Base-by-base conservation (phyloP, 92 coral and sea anemone species). In the Metridium senile region DNA sequence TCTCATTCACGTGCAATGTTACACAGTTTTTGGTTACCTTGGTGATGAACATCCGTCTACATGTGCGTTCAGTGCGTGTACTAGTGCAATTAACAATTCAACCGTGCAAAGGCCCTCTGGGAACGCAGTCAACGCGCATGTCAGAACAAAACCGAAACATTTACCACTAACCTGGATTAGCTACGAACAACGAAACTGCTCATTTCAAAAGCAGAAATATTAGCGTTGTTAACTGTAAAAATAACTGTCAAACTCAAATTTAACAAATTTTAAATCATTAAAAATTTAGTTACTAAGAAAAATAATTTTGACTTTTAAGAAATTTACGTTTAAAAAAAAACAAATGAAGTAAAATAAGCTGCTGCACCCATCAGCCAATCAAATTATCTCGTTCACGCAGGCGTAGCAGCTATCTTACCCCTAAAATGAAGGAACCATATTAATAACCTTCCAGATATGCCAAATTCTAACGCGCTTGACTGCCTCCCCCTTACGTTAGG, bases 351-450 rank as follows among this genome's bases (percentile, higher is more conserved):
- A 70, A 70, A 70, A 70, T 70, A 49, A 70, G 45, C 74, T 70
- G 74, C 74, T 70, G 33, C 74, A 70, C 74, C 74, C 21, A 10
- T 73, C 78, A 57, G 68, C 78, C 78, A 73, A 58, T 73, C 67
- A 57, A 28, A 54, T 54, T 45, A 21, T 10, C 17, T 35, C 21
- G 78, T 53, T 58, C 33, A 67, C 78, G 78, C 78, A 73, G 78
- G 78, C 78, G 78, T 32, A 75, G 71, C 59, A 46, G 61, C 47
- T 43, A 64, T 74, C 77, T 72, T 78, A 88, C 93, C 93, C 74
- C 87, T 80, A 72, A 88, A 70, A 47, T 88, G 93, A 29, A 88
- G 89, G 68, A 88, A 84, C 93, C 84, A 88, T 47, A 88, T 56
- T 52, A 84, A 84, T 59, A 88, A 74, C 39, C 81, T 70, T 26